Evolutionary conservation across 1,140 invertebrate species (phyloP).

Genomic region (Potamilus streckersoni): DNA sequence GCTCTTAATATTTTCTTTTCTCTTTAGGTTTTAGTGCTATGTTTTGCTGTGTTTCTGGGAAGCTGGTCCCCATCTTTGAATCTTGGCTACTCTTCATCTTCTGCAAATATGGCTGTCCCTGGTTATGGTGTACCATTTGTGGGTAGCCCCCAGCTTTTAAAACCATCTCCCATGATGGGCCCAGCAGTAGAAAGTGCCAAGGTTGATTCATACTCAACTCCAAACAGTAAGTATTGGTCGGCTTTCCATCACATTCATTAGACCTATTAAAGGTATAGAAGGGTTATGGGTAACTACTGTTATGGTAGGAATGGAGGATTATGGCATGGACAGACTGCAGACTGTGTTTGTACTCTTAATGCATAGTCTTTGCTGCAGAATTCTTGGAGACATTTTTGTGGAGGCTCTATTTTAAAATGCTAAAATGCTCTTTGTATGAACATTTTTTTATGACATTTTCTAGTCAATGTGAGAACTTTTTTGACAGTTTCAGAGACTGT

Average conservation of each 20-base stretch:
- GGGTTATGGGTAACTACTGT: not conserved
- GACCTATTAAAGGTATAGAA: not conserved
- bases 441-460: no score
- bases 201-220: conserved; percentile 54
- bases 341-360: no score
- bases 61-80: conserved; percentile 64
- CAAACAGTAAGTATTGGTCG: conserved; percentile 52
- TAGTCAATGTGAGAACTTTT: no score
- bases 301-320: not conserved
- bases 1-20: conserved; percentile 16
- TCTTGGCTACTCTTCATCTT: conserved; percentile 56
- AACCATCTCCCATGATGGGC: conserved; percentile 50
- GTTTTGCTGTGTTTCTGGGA: conserved; percentile 67
- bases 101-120: conserved; percentile 28
- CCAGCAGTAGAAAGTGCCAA: conserved; percentile 48
- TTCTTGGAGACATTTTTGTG: not conserved
- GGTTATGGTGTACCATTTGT: conserved; percentile 34
- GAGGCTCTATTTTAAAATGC: no score
- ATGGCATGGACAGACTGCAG: not conserved
- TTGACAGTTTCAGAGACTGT: no score
- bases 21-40: conserved; percentile 65
- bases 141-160: conserved; percentile 41
- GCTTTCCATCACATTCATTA: not conserved
- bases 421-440: no score
- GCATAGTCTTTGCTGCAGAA: not conserved